phyloP scores from a whole-genome alignment of 1,140 invertebrate species.

The Lamellibrachia luymesi region DNA sequence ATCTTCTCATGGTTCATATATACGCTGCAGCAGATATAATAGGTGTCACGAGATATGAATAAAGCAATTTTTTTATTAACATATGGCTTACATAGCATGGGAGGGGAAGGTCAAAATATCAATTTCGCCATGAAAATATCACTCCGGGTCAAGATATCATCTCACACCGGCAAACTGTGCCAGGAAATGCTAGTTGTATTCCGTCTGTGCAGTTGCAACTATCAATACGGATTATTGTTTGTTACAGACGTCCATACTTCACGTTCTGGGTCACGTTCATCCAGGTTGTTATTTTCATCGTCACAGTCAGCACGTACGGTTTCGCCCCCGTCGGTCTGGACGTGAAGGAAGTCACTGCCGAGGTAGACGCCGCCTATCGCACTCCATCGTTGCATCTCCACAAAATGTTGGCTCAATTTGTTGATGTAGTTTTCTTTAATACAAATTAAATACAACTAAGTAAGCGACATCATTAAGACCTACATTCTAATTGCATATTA shows the following conservation, averaged over 20 bases:
- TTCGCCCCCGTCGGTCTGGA: slow-evolving; percentile 91
- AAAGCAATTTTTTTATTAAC: too few species aligned
- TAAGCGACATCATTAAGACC: too few species aligned
- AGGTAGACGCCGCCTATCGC: slow-evolving; percentile 21
- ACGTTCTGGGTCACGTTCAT: slow-evolving; percentile 96
- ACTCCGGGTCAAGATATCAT: neutral
- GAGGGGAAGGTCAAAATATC: too few species aligned
- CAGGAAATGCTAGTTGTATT: neutral
- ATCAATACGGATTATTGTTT: neutral
- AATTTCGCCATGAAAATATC: neutral
- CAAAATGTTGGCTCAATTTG: neutral
- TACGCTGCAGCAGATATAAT: too few species aligned
- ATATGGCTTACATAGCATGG: too few species aligned
- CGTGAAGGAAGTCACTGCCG: slow-evolving; percentile 37
- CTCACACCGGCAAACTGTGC: neutral
- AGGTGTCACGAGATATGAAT: too few species aligned
- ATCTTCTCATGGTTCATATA: too few species aligned
- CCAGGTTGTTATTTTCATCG: slow-evolving; percentile 86
- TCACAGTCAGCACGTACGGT: slow-evolving; percentile 90
- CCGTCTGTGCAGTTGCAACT: neutral
- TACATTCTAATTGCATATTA: too few species aligned
- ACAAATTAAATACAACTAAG: slow-evolving; percentile 1
- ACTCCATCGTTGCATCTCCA: neutral
- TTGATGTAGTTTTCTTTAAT: neutral
- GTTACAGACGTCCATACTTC: slow-evolving; percentile 78